A percentile compares a stretch with the other conserved stretches of the same genome.
Conservation (phyloP, 2,888 invertebrate species). For the Cerastoderma edule region DNA sequence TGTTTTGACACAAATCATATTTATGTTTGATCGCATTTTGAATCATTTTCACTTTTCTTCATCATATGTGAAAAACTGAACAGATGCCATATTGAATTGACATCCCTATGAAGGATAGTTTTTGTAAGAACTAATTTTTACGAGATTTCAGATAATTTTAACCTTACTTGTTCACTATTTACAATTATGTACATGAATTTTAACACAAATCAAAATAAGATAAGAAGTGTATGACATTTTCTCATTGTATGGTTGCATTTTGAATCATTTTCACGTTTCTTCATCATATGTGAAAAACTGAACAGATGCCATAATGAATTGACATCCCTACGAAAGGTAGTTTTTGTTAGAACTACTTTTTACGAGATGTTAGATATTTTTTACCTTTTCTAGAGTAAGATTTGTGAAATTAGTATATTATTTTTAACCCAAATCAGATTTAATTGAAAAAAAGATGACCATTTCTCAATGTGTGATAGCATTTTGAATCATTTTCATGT, state of each 20-base stretch:
- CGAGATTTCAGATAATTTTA: background rate
- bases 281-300: slow-evolving; percentile 5
- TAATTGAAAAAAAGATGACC: too few species aligned
- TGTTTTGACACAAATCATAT: too few species aligned
- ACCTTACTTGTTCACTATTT: too few species aligned
- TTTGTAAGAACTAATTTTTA: slow-evolving; percentile 3
- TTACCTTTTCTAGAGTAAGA: too few species aligned
- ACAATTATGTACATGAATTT: too few species aligned
- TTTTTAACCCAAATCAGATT: background rate
- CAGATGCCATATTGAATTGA: slow-evolving; percentile 5
- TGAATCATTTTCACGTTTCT: too few species aligned
- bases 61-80: slow-evolving; percentile 13
- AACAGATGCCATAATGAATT: slow-evolving; percentile 4
- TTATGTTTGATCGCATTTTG: background rate
- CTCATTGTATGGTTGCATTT: too few species aligned
- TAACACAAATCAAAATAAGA: too few species aligned
- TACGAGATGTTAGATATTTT: slow-evolving; percentile 4
- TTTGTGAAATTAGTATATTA: background rate
- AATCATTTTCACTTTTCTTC: slow-evolving; percentile 18
- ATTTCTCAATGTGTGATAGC: too few species aligned
- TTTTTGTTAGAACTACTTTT: background rate
- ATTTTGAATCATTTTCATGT: slow-evolving; percentile 9
- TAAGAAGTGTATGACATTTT: too few species aligned
- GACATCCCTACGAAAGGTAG: background rate
- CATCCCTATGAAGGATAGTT: slow-evolving; percentile 18